phyloP scores from a whole-genome alignment of 2,888 invertebrate species.

The Gnatocerus cornutus region DNA sequence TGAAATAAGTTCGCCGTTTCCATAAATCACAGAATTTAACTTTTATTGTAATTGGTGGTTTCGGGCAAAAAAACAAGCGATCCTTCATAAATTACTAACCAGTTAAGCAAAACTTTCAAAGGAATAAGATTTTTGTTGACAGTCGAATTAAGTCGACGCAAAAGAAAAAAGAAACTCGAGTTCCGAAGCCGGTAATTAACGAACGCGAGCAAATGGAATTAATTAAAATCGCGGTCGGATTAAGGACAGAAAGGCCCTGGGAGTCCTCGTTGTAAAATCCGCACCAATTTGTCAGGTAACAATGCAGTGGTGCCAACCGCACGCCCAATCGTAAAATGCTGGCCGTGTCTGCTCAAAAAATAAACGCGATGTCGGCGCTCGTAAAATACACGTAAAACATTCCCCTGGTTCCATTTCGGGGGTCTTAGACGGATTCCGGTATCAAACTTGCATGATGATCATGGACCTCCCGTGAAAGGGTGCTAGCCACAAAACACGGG shows the following conservation, averaged over 20 bases:
- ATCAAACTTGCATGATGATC: conserved; percentile 41
- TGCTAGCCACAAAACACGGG: no score
- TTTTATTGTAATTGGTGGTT: conserved; percentile 32
- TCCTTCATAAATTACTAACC: conserved; percentile 27
- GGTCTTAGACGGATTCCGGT: conserved; percentile 35
- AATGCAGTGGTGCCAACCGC: conserved; percentile 37
- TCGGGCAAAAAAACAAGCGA: conserved; percentile 11
- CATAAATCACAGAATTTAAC: conserved; percentile 36
- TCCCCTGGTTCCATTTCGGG: conserved; percentile 11
- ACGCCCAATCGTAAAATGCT: conserved; percentile 31
- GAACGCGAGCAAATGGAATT: conserved; percentile 19
- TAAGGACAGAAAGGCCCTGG: conserved; percentile 8
- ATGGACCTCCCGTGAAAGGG: conserved; percentile 4
- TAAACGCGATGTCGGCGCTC: conserved; percentile 41
- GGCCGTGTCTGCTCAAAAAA: conserved; percentile 30
- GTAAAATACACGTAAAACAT: conserved; percentile 44
- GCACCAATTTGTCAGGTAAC: conserved; percentile 39
- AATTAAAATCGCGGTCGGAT: conserved; percentile 47
- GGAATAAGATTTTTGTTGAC: conserved; percentile 27
- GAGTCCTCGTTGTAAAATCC: conserved; percentile 19
- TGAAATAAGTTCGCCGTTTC: conserved; percentile 27
- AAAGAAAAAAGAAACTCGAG: conserved; percentile 8
- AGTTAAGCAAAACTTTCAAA: conserved; percentile 23
- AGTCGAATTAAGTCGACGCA: conserved; percentile 21
- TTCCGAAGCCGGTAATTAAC: conserved; percentile 23